A percentile compares a stretch with the other conserved stretches of the same genome.
Conservation (phyloP, 1,140 invertebrate genomes). For the Centruroides vittatus region DNA sequence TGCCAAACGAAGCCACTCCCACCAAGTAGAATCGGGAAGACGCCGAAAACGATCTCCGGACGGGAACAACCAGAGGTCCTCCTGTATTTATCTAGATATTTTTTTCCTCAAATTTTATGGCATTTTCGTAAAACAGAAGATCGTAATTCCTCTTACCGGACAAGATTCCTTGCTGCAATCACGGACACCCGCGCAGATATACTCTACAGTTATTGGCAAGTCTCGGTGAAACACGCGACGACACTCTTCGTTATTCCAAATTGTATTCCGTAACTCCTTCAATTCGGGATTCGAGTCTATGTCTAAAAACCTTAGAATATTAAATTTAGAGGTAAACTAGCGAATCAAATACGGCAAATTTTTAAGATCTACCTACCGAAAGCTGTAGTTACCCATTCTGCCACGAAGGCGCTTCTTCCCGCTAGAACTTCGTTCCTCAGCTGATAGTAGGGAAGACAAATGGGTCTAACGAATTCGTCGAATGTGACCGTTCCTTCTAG, state of each 20-base stretch:
- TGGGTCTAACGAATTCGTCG: conserved; percentile 45
- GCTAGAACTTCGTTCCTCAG: conserved; percentile 30
- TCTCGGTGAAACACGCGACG: conserved; percentile 8
- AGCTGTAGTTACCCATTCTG: conserved; percentile 50
- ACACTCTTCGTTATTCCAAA: conserved; percentile 1
- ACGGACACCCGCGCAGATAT: conserved; percentile 62
- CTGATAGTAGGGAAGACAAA: conserved; percentile 51
- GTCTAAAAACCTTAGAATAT: too few relatives aligned
- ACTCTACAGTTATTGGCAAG: conserved; percentile 4
- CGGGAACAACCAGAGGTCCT: conserved; percentile 37
- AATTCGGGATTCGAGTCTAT: not conserved
- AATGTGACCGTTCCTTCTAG: conserved; percentile 34
- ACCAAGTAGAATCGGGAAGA: conserved; percentile 16
- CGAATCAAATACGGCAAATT: too few relatives aligned
- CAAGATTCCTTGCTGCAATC: too few relatives aligned
- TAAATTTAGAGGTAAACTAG: too few relatives aligned
- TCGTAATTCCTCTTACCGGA: too few relatives aligned
- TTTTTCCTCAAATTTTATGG: not conserved
- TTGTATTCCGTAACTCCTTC: not conserved
- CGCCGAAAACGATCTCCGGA: not conserved
- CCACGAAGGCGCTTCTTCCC: conserved; percentile 42
- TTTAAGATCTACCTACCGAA: not conserved
- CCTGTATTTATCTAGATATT: conserved; percentile 48
- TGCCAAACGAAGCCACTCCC: conserved; percentile 24
- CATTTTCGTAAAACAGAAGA: too few relatives aligned